A percentile compares a stretch with the other conserved stretches of the same genome.
phyloP scores from a whole-genome alignment of 1,140 invertebrate genomes.

The Cydia fagiglandana region DNA sequence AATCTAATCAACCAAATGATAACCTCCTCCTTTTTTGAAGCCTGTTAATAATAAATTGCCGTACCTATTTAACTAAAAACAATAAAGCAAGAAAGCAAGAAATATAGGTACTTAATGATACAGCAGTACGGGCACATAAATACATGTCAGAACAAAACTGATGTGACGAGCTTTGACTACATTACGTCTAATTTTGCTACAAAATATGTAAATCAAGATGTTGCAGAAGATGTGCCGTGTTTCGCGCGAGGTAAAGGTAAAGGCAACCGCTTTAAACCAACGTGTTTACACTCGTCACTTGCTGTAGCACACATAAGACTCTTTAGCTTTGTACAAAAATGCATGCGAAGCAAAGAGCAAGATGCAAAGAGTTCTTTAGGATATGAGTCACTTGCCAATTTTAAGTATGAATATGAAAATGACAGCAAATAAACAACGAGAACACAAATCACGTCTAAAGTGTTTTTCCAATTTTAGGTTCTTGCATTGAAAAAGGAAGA shows the following conservation, averaged over 20 bases:
- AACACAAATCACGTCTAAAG: background rate
- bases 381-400: conserved; percentile 26
- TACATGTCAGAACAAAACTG: background rate
- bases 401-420: background rate
- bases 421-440: background rate
- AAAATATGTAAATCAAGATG: background rate
- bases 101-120: background rate
- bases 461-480: background rate
- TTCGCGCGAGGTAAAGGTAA: background rate
- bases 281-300: background rate
- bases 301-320: background rate
- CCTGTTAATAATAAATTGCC: no score
- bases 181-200: conserved; percentile 7
- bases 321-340: background rate
- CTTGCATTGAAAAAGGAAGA: background rate
- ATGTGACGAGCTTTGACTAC: background rate
- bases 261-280: background rate
- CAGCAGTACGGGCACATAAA: background rate
- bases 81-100: no score
- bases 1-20: no score
- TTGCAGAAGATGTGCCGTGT: background rate
- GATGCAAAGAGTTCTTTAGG: conserved; percentile 11
- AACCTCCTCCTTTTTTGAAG: no score
- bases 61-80: no score
- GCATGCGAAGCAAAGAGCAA: conserved; percentile 1